These are phyloP conservation scores for Drosophila fungiperda DNA, from an alignment of 2,888 invertebrate species.

Conservation along the genomic window DNA sequence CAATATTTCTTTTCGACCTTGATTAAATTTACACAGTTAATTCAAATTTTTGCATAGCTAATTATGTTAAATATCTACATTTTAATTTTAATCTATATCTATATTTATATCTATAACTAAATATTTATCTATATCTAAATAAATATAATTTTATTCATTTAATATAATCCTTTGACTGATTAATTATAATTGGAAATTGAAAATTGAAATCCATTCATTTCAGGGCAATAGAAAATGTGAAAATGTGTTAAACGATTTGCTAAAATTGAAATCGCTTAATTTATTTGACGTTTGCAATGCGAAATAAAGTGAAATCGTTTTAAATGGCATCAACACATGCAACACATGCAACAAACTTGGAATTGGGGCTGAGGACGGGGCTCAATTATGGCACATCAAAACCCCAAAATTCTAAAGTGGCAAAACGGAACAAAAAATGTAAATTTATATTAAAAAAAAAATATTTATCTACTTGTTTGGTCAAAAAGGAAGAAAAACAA, in stretches of 20 bases:
- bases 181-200: not conserved
- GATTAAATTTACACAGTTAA: no score
- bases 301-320: constrained; percentile 41
- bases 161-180: not conserved
- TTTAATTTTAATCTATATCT: not conserved
- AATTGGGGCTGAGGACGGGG: constrained; percentile 25
- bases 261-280: constrained; percentile 42
- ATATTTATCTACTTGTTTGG: constrained; percentile 50
- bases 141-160: not conserved
- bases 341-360: constrained; percentile 13
- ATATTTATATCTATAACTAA: not conserved
- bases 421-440: constrained; percentile 70
- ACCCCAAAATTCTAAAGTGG: constrained; percentile 72
- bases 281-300: constrained; percentile 34
- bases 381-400: constrained; percentile 60
- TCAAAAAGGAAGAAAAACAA: not conserved
- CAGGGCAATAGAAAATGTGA: not conserved
- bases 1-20: no score
- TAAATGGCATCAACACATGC: constrained; percentile 9
- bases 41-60: not conserved
- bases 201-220: not conserved
- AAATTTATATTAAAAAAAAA: constrained; percentile 71
- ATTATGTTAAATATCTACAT: no score
- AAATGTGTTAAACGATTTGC: constrained; percentile 20
- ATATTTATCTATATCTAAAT: not conserved